A percentile compares a stretch with the other conserved stretches of the same genome.
These are phyloP conservation scores for Cactoblastis cactorum DNA, from an alignment of 2,888 invertebrate genomes.

Conservation along the genomic window DNA sequence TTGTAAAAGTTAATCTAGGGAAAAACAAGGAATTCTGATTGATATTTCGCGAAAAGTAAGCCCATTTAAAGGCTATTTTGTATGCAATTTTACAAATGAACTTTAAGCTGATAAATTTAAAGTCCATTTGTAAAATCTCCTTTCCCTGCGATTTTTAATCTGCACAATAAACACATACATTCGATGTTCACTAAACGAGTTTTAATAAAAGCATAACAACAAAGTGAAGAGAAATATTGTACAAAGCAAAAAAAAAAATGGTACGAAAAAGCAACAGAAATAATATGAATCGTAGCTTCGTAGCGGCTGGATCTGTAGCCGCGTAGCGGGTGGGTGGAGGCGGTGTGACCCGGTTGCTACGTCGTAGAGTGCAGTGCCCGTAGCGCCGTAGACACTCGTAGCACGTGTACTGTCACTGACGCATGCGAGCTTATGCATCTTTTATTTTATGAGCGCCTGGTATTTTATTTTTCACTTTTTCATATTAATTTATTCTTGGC, in stretches of 20 bases:
- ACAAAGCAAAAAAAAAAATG: slow-evolving; percentile 2
- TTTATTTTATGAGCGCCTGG: not conserved
- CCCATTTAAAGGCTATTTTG: too few species aligned
- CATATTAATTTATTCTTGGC: not conserved
- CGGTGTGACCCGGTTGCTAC: slow-evolving; percentile 68
- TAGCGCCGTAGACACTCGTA: slow-evolving; percentile 48
- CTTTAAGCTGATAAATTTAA: too few species aligned
- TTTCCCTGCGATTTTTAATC: not conserved
- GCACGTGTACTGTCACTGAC: slow-evolving; percentile 22
- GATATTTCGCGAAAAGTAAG: too few species aligned
- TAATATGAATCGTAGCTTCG: slow-evolving; percentile 24
- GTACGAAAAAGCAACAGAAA: slow-evolving; percentile 13
- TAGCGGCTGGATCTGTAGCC: slow-evolving; percentile 19
- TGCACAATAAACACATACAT: not conserved
- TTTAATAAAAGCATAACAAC: not conserved
- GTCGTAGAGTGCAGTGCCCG: slow-evolving; percentile 63
- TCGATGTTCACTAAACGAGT: not conserved
- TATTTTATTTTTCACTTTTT: not conserved
- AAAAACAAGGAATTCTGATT: too few species aligned
- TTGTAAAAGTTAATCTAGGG: too few species aligned
- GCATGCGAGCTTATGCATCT: not conserved
- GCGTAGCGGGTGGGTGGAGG: slow-evolving; percentile 24
- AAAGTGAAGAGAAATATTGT: not conserved
- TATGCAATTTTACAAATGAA: too few species aligned
- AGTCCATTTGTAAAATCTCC: too few species aligned